A percentile compares a stretch with the other conserved stretches of the same genome.
phyloP scores from a whole-genome alignment of 1,140 invertebrate species.

The Drosophila simulans region DNA sequence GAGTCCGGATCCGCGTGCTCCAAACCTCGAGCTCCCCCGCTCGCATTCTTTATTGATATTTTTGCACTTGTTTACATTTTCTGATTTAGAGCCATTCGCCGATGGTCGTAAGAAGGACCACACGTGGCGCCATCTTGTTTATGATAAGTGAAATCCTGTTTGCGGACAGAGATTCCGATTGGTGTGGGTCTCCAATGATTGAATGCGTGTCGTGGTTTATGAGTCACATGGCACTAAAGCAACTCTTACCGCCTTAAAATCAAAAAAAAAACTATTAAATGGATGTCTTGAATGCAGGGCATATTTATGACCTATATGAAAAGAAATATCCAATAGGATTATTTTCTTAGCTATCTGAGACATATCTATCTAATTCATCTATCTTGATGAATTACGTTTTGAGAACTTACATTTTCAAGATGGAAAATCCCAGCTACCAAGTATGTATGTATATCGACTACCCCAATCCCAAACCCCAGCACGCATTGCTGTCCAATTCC shows the following conservation, averaged over 20 bases:
- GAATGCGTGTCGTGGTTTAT: slow-evolving; percentile 36
- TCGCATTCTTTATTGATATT: slow-evolving; percentile 72
- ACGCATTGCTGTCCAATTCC: slow-evolving; percentile 18
- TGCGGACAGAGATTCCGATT: slow-evolving; percentile 28
- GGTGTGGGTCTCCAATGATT: slow-evolving; percentile 29
- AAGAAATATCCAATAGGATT: too few relatives aligned
- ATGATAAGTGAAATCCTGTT: slow-evolving; percentile 46
- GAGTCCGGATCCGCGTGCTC: slow-evolving; percentile 24
- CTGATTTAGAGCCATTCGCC: slow-evolving; percentile 64
- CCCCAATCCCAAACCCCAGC: slow-evolving; percentile 9
- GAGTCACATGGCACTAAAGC: slow-evolving; percentile 26
- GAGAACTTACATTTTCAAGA: background rate
- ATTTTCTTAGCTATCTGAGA: too few relatives aligned
- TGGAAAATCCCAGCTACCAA: background rate
- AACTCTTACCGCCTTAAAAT: background rate
- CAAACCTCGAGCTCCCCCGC: slow-evolving; percentile 7
- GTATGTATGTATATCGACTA: slow-evolving; percentile 1
- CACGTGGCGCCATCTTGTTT: slow-evolving; percentile 73
- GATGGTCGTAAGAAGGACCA: slow-evolving; percentile 61
- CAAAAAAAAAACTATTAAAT: slow-evolving; percentile 1
- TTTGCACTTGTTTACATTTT: slow-evolving; percentile 81
- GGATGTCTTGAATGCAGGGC: too few relatives aligned
- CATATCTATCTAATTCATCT: too few relatives aligned
- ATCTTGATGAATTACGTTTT: too few relatives aligned
- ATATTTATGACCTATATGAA: background rate